Evolutionary conservation across 2,888 invertebrate species (phyloP).

Genomic region (Megastigmus dorsalis): DNA sequence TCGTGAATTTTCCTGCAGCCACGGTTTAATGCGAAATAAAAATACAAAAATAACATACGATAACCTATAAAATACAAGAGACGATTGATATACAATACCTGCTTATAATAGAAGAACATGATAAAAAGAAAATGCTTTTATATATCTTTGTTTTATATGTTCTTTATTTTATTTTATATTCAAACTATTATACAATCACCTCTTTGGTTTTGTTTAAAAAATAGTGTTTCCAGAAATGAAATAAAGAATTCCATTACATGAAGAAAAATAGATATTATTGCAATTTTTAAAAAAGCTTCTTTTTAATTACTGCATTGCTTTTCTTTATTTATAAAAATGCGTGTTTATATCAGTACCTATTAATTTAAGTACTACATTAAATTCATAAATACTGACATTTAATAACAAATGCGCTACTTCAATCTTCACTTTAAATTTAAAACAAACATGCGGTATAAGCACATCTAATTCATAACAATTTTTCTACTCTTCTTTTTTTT

Average conservation of each 20-base stretch:
- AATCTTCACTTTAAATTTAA: not conserved
- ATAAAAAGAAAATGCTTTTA: too few relatives aligned
- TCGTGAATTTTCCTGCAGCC: too few relatives aligned
- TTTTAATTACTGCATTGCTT: too few relatives aligned
- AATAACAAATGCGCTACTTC: not conserved
- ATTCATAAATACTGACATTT: not conserved
- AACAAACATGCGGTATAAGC: not conserved
- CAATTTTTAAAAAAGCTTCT: not conserved
- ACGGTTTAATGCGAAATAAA: too few relatives aligned
- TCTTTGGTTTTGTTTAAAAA: not conserved
- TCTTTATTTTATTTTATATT: slow-evolving; percentile 16
- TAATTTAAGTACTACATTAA: not conserved
- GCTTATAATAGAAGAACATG: too few relatives aligned
- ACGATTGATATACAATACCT: too few relatives aligned
- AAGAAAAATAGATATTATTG: not conserved
- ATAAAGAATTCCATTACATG: too few relatives aligned
- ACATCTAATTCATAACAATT: not conserved
- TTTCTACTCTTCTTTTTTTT: not conserved
- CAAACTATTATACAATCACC: slow-evolving; percentile 24
- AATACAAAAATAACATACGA: too few relatives aligned
- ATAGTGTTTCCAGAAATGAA: not conserved
- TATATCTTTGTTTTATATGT: not conserved
- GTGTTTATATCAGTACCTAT: not conserved
- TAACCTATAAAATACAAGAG: too few relatives aligned
- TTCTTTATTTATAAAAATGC: not conserved